Evolutionary conservation across 2,113 vertebrate species (phyloP).

Genomic region (Solea solea): DNA sequence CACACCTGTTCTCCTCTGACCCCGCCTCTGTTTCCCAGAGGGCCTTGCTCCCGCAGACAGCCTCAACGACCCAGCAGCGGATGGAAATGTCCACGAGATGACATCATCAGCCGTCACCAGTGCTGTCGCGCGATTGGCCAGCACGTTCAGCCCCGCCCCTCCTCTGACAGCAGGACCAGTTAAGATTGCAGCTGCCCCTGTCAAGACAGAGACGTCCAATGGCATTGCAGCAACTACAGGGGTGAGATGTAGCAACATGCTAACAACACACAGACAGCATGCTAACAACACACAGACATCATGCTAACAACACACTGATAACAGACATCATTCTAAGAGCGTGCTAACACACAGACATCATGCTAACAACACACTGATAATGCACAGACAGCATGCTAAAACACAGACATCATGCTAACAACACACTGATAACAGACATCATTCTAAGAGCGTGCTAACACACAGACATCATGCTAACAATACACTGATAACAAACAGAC

Average conservation of each 20-base stretch:
- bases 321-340: not conserved
- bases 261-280: not conserved
- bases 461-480: too few relatives aligned
- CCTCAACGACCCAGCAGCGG: conserved; percentile 86
- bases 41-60: conserved; percentile 89
- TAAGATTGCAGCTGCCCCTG: conserved; percentile 78
- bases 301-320: too few relatives aligned
- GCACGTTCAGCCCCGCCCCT: conserved; percentile 78
- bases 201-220: conserved; percentile 82
- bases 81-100: conserved; percentile 84
- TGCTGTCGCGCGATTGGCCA: conserved; percentile 77
- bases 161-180: conserved; percentile 73
- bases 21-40: conserved; percentile 61
- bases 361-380: too few relatives aligned
- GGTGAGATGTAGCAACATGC: conserved; percentile 17
- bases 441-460: too few relatives aligned
- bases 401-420: not conserved
- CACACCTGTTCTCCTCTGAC: not conserved
- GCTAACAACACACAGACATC: not conserved
- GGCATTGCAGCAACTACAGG: conserved; percentile 70
- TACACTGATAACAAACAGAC: not conserved
- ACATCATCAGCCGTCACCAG: conserved; percentile 78
- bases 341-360: not conserved
- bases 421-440: not conserved
- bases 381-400: too few relatives aligned